Evolutionary conservation across 1,140 invertebrate genomes (phyloP).

Genomic region (Drosophila nasuta): DNA sequence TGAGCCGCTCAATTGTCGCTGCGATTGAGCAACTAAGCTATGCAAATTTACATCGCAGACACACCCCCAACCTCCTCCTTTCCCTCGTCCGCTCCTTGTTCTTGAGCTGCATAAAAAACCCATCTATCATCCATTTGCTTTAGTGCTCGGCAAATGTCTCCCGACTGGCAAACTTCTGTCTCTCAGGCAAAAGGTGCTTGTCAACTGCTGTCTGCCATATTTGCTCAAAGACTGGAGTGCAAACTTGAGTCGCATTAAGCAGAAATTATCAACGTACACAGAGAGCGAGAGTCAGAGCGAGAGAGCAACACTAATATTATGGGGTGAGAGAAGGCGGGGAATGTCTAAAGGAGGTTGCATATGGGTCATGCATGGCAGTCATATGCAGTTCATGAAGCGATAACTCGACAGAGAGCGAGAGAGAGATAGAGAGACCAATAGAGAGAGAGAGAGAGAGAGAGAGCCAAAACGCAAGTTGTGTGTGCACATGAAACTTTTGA

Average conservation of each 20-base stretch:
- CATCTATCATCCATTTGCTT: conserved; percentile 55
- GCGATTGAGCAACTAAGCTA: conserved; percentile 78
- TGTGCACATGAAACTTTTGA: conserved; percentile 14
- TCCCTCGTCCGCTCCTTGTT: too few species aligned
- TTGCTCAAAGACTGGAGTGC: conserved; percentile 76
- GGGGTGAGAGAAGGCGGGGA: neutral
- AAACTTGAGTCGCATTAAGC: conserved; percentile 80
- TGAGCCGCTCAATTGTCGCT: conserved; percentile 77
- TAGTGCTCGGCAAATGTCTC: conserved; percentile 29
- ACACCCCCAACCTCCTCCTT: neutral
- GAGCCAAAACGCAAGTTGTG: conserved; percentile 5
- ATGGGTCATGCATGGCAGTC: conserved; percentile 31
- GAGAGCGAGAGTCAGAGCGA: neutral
- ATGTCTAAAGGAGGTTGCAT: neutral
- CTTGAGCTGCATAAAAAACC: conserved; percentile 36
- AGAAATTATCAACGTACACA: conserved; percentile 71
- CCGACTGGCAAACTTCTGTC: conserved; percentile 29
- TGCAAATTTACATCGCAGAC: conserved; percentile 63
- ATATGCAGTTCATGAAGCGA: conserved; percentile 29
- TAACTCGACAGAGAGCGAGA: conserved; percentile 5
- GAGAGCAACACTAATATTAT: neutral
- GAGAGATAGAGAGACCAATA: neutral
- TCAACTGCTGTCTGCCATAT: conserved; percentile 62
- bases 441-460: neutral
- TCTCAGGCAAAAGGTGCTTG: conserved; percentile 48